Conservation (phyloP, 2,113 vertebrate genomes). For the Platichthys flesus region DNA sequence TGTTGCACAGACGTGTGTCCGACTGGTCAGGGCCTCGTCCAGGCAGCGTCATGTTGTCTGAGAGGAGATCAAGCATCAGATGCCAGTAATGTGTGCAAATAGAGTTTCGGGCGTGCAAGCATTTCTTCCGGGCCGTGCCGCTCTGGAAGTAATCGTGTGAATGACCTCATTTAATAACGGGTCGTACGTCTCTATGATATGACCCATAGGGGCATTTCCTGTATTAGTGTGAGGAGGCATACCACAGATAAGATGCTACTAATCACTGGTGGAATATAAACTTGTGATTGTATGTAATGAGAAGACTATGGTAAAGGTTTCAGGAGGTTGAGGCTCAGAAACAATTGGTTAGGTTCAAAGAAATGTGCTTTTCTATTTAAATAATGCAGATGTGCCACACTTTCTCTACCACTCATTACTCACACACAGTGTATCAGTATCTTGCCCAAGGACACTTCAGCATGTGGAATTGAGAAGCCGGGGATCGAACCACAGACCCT, state of each 20-base stretch:
- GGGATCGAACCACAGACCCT: too few relatives aligned
- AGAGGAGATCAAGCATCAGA: slow-evolving; percentile 28
- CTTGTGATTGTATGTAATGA: too few relatives aligned
- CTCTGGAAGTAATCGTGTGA: slow-evolving; percentile 9
- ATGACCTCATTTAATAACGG: slow-evolving; percentile 1
- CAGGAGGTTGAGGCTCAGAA: too few relatives aligned
- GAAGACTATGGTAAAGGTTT: too few relatives aligned
- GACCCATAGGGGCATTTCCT: not conserved
- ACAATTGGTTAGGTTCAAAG: too few relatives aligned
- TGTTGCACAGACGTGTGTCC: slow-evolving; percentile 49
- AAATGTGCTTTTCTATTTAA: too few relatives aligned
- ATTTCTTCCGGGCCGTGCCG: not conserved
- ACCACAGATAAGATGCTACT: not conserved
- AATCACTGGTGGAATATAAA: not conserved
- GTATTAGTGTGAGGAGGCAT: not conserved
- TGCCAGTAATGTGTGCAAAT: slow-evolving; percentile 39
- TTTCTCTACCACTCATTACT: too few relatives aligned
- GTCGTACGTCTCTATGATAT: not conserved
- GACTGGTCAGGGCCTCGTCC: slow-evolving; percentile 25
- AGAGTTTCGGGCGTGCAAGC: slow-evolving; percentile 23
- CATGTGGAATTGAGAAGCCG: too few relatives aligned
- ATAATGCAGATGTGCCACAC: too few relatives aligned
- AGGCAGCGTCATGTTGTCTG: slow-evolving; percentile 25
- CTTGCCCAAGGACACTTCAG: too few relatives aligned
- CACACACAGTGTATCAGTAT: too few relatives aligned